Percentiles rank a stretch among this genome's conserved stretches.
These are phyloP conservation scores for Drosophila ohnishii DNA, from an alignment of 1,140 invertebrate genomes.

Conservation along the genomic window DNA sequence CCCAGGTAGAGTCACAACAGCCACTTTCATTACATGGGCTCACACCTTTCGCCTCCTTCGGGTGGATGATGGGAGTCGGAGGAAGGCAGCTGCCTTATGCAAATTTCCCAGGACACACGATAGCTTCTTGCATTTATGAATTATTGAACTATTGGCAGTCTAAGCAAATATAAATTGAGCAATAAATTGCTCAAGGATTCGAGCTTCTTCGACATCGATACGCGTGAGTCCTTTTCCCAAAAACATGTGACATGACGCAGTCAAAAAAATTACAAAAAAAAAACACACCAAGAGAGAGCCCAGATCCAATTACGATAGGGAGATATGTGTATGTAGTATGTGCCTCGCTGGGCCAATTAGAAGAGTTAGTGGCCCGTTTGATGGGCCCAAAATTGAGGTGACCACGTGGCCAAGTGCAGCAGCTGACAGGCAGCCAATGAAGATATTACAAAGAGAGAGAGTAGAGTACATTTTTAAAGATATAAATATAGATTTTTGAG, in stretches of 20 bases:
- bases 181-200: slow-evolving; percentile 60
- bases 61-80: slow-evolving; percentile 3
- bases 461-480: neutral
- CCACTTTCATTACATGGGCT: slow-evolving; percentile 63
- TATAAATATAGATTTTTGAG: neutral
- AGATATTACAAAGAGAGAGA: slow-evolving; percentile 12
- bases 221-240: slow-evolving; percentile 59
- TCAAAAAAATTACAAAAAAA: slow-evolving; percentile 21
- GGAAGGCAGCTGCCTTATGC: slow-evolving; percentile 65
- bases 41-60: slow-evolving; percentile 59
- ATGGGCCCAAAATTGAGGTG: slow-evolving; percentile 66
- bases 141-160: slow-evolving; percentile 80
- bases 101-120: slow-evolving; percentile 65
- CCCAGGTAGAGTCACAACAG: slow-evolving; percentile 45
- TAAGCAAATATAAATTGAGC: slow-evolving; percentile 80
- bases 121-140: slow-evolving; percentile 63
- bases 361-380: slow-evolving; percentile 71
- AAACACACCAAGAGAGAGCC: slow-evolving; percentile 11
- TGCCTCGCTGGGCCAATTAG: slow-evolving; percentile 52
- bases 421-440: slow-evolving; percentile 39
- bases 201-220: slow-evolving; percentile 56
- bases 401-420: slow-evolving; percentile 54
- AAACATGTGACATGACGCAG: slow-evolving; percentile 74
- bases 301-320: slow-evolving; percentile 68
- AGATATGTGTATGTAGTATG: neutral